These are phyloP conservation scores for Cylas formicarius DNA, from an alignment of 1,140 invertebrate genomes.

Conservation along the genomic window DNA sequence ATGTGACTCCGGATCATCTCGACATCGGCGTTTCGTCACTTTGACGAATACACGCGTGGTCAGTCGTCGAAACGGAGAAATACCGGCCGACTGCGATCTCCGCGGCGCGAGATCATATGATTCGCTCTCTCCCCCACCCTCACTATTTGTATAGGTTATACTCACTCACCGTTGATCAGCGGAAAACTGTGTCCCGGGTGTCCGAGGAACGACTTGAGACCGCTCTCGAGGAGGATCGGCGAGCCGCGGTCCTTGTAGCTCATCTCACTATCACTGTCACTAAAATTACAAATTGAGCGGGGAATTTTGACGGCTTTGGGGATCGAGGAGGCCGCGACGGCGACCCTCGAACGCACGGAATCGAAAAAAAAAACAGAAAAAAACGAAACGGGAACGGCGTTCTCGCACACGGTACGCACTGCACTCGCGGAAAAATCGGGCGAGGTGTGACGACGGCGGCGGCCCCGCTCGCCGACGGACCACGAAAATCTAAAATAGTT, in stretches of 20 bases:
- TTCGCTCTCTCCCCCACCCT: too few species aligned
- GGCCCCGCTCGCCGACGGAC: constrained; percentile 35
- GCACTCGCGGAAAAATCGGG: constrained; percentile 19
- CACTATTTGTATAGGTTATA: too few species aligned
- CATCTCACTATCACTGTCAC: constrained; percentile 44
- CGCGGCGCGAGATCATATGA: too few species aligned
- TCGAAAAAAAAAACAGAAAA: constrained; percentile 20
- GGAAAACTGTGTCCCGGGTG: constrained; percentile 42
- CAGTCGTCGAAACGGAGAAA: too few species aligned
- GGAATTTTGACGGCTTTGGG: constrained; percentile 41
- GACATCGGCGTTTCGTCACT: too few species aligned
- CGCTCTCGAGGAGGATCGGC: constrained; percentile 41
- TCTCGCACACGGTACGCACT: not conserved
- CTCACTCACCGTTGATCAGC: constrained; percentile 42
- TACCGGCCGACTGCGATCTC: too few species aligned
- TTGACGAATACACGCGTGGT: too few species aligned
- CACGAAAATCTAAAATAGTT: constrained; percentile 40
- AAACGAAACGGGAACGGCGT: constrained; percentile 7
- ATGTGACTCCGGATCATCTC: too few species aligned
- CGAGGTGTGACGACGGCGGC: constrained; percentile 35
- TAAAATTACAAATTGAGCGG: constrained; percentile 40
- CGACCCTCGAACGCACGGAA: too few species aligned
- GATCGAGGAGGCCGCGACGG: constrained; percentile 30
- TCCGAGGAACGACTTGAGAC: constrained; percentile 41
- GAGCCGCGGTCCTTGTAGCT: constrained; percentile 42